Evolutionary conservation across 2,888 invertebrate genomes (phyloP).

Genomic region (Conops quadrifasciatus): DNA sequence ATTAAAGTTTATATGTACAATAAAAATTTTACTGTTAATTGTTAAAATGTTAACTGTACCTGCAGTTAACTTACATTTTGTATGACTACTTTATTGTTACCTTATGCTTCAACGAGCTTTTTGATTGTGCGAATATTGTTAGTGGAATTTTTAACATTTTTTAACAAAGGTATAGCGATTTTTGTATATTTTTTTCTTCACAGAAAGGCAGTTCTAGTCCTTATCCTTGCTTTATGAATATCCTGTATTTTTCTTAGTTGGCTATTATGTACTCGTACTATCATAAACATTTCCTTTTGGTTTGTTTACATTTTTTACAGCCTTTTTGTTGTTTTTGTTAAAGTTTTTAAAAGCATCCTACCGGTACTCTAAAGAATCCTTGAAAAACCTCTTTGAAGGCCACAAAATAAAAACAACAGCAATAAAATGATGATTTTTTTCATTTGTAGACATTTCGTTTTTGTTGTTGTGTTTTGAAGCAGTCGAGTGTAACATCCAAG

Average conservation of each 20-base stretch:
- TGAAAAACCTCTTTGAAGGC: slow-evolving; percentile 33
- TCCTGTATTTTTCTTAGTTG: slow-evolving; percentile 11
- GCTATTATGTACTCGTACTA: not conserved
- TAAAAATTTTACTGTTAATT: too few species aligned
- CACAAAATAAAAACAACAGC: slow-evolving; percentile 16
- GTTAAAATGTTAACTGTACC: too few species aligned
- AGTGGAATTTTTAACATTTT: too few species aligned
- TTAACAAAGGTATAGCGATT: too few species aligned
- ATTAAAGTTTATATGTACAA: too few species aligned
- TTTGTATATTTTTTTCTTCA: too few species aligned
- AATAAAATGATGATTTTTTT: not conserved
- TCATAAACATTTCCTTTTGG: not conserved
- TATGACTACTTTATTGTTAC: too few species aligned
- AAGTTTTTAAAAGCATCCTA: too few species aligned
- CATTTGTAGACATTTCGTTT: not conserved
- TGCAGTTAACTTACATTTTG: too few species aligned
- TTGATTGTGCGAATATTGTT: too few species aligned
- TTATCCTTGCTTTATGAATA: slow-evolving; percentile 8
- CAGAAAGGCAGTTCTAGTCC: not conserved
- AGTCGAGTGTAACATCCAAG: not conserved
- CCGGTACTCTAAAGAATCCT: slow-evolving; percentile 22
- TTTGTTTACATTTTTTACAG: not conserved
- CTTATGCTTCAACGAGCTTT: too few species aligned
- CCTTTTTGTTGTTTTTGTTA: not conserved
- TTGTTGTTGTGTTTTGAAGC: slow-evolving; percentile 12